These are phyloP conservation scores for Dryomyza anilis DNA, from an alignment of 2,888 invertebrate species.

Conservation along the genomic window DNA sequence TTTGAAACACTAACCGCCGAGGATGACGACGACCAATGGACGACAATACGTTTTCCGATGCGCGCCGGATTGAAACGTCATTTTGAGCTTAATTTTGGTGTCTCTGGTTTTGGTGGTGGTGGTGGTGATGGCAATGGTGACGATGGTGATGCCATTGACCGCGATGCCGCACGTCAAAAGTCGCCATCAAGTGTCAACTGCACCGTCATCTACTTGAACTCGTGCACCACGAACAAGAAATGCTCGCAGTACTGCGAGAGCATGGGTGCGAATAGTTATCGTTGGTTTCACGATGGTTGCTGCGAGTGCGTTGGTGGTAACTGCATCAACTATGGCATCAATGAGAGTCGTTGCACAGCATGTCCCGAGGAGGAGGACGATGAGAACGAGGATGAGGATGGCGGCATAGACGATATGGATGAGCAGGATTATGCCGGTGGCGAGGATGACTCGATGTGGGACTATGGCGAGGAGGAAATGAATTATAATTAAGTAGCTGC, in stretches of 20 bases:
- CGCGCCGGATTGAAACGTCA: constrained; percentile 40
- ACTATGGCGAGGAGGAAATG: constrained; percentile 65
- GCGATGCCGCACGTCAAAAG: constrained; percentile 33
- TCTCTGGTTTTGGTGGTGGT: neutral
- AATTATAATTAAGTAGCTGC: constrained; percentile 34
- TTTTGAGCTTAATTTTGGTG: constrained; percentile 27
- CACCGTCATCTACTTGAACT: constrained; percentile 55
- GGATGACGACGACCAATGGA: constrained; percentile 54
- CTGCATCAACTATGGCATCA: constrained; percentile 86
- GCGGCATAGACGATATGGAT: constrained; percentile 49
- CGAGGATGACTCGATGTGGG: constrained; percentile 63
- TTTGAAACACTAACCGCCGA: constrained; percentile 82
- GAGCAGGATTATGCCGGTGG: constrained; percentile 36
- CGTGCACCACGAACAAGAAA: constrained; percentile 51
- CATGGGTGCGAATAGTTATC: constrained; percentile 64
- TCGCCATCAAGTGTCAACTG: constrained; percentile 44
- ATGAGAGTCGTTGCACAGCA: constrained; percentile 75
- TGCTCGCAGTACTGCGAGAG: constrained; percentile 55
- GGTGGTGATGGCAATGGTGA: constrained; percentile 24
- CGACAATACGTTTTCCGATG: constrained; percentile 49
- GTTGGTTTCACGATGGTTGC: constrained; percentile 95
- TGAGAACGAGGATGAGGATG: constrained; percentile 38
- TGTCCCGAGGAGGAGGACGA: constrained; percentile 64
- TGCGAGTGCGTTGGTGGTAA: constrained; percentile 89
- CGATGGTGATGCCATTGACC: constrained; percentile 36